Conservation (phyloP, 1,140 invertebrate species). For the Drosophila novamexicana region DNA sequence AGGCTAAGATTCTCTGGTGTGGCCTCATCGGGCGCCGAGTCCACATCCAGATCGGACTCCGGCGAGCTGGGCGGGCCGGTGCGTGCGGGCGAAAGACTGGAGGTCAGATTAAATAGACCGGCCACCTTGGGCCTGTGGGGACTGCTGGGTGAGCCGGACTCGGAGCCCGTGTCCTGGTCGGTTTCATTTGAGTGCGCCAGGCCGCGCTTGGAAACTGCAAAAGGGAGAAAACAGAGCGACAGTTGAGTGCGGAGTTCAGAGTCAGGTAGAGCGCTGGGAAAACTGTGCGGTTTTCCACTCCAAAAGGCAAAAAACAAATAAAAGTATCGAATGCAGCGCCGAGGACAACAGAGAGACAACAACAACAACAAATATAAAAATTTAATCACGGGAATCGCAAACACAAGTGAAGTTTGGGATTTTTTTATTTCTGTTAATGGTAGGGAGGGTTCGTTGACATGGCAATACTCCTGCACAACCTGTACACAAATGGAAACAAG, state of each 20-base stretch:
- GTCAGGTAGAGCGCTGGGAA: constrained; percentile 58
- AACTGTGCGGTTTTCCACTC: constrained; percentile 70
- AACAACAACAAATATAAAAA: constrained; percentile 43
- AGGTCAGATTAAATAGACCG: constrained; percentile 74
- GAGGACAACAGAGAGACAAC: not conserved
- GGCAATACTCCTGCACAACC: constrained; percentile 57
- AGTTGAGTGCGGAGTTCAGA: constrained; percentile 18
- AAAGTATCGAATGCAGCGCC: constrained; percentile 68
- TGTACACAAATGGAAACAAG: constrained; percentile 71
- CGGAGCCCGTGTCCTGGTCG: constrained; percentile 84
- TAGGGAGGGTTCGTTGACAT: constrained; percentile 64
- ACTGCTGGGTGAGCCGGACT: constrained; percentile 85
- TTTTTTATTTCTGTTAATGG: not conserved
- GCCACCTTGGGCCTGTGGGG: constrained; percentile 84
- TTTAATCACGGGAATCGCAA: constrained; percentile 76
- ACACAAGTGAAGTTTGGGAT: constrained; percentile 40
- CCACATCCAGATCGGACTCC: constrained; percentile 85
- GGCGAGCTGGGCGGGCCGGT: constrained; percentile 84
- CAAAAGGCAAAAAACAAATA: constrained; percentile 54
- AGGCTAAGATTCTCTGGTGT: constrained; percentile 88
- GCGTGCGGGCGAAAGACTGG: constrained; percentile 85
- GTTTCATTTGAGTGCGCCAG: constrained; percentile 84
- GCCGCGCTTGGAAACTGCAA: constrained; percentile 86
- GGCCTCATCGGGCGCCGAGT: constrained; percentile 85
- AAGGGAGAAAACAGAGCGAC: not conserved